These are phyloP conservation scores for Phrixothrix hirtus DNA, from an alignment of 2,888 invertebrate genomes.

Conservation along the genomic window DNA sequence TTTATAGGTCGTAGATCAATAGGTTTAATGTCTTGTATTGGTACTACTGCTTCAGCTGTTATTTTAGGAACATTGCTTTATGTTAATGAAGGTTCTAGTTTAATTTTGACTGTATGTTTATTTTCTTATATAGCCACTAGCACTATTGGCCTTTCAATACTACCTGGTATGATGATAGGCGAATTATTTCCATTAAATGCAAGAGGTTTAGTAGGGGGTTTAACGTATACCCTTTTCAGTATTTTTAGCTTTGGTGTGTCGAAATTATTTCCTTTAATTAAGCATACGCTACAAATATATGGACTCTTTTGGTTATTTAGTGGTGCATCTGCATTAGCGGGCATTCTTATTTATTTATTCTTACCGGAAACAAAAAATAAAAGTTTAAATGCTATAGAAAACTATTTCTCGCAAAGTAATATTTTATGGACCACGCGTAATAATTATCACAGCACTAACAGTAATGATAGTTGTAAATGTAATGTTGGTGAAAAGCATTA, in stretches of 20 bases:
- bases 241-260: conserved; percentile 68
- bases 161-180: conserved; percentile 76
- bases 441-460: no score
- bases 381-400: conserved; percentile 73
- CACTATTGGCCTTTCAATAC: conserved; percentile 73
- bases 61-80: conserved; percentile 61
- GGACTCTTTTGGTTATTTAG: conserved; percentile 75
- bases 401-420: conserved; percentile 72
- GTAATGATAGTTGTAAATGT: no score
- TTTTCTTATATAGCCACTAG: conserved; percentile 66
- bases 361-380: conserved; percentile 76
- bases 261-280: conserved; percentile 70
- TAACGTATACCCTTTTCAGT: conserved; percentile 73
- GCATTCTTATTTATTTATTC: conserved; percentile 67
- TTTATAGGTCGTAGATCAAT: conserved; percentile 67
- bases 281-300: conserved; percentile 62
- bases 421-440: conserved; percentile 64
- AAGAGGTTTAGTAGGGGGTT: conserved; percentile 73
- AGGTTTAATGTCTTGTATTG: conserved; percentile 68
- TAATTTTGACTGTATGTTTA: conserved; percentile 5
- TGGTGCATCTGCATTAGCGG: conserved; percentile 63
- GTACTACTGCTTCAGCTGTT: conserved; percentile 67
- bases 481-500: not conserved
- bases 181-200: conserved; percentile 75
- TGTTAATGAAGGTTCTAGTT: conserved; percentile 29